Percentiles rank a stretch among this genome's conserved stretches.
Conservation (phyloP, 2,888 invertebrate species). For the Xanthia icteritia region DNA sequence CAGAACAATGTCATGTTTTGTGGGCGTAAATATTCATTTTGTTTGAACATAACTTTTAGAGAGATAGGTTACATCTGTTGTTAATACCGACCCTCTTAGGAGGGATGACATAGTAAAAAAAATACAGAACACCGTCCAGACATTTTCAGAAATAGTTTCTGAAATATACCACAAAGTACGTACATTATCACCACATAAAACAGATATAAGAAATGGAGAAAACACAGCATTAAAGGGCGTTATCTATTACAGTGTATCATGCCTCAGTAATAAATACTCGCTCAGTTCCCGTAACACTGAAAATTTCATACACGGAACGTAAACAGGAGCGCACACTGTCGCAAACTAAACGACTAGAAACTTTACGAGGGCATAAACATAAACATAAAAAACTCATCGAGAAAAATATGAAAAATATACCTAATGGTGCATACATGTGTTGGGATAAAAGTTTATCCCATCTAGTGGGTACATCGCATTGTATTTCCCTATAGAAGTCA, state of each 20-base stretch:
- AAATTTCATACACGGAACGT: constrained; percentile 83
- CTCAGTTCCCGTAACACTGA: constrained; percentile 77
- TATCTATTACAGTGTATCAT: constrained; percentile 72
- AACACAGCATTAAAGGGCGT: constrained; percentile 63
- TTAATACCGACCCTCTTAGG: background rate
- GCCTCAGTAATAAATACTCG: constrained; percentile 76
- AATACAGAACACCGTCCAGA: background rate
- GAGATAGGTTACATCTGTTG: background rate
- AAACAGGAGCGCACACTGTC: constrained; percentile 85
- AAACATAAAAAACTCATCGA: constrained; percentile 89
- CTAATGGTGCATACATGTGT: constrained; percentile 83
- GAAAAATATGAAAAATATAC: constrained; percentile 86
- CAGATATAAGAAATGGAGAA: constrained; percentile 58
- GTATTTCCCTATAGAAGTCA: constrained; percentile 90
- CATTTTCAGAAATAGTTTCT: background rate
- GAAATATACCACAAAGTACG: constrained; percentile 10
- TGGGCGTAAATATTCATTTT: constrained; percentile 20
- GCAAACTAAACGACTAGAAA: constrained; percentile 83
- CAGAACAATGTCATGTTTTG: constrained; percentile 41
- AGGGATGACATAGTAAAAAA: background rate
- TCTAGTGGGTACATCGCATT: constrained; percentile 81
- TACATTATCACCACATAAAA: constrained; percentile 49
- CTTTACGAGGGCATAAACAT: constrained; percentile 88
- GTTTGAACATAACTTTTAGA: constrained; percentile 10
- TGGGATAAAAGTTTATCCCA: constrained; percentile 88